Conservation (phyloP, 2,888 invertebrate genomes). For the Tridacna crocea region DNA sequence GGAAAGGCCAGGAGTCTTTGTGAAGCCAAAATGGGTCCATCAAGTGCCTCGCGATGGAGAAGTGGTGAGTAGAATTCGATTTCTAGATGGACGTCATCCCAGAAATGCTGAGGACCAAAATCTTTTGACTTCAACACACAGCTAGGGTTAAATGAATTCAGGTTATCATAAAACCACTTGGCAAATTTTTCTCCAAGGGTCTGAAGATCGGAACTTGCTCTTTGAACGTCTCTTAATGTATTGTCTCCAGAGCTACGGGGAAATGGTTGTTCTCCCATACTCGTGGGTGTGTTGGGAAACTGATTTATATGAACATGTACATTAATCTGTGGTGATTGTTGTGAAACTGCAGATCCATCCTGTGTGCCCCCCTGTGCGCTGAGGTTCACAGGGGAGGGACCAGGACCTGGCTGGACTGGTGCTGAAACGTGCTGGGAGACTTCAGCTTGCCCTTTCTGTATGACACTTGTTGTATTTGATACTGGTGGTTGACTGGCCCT, state of each 20-base stretch:
- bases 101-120: conserved; percentile 82
- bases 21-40: conserved; percentile 66
- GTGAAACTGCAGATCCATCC: neutral
- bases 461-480: neutral
- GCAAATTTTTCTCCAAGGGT: conserved; percentile 75
- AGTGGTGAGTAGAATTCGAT: conserved; percentile 56
- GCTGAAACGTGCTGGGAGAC: neutral
- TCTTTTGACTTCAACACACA: conserved; percentile 50
- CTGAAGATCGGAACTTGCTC: conserved; percentile 43
- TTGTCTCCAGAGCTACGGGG: neutral
- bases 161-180: conserved; percentile 78
- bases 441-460: neutral
- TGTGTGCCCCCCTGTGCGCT: neutral
- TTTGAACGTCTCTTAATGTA: neutral
- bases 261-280: neutral
- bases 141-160: conserved; percentile 75
- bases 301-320: conserved; percentile 25
- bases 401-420: neutral
- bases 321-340: conserved; percentile 18
- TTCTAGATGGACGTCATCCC: conserved; percentile 71
- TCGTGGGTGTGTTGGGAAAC: neutral
- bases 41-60: conserved; percentile 53
- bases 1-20: conserved; percentile 70
- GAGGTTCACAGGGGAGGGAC: neutral
- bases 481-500: too few species aligned